Evolutionary conservation across 2,113 vertebrate genomes (phyloP).

Genomic region (Spheniscus mendiculus): DNA sequence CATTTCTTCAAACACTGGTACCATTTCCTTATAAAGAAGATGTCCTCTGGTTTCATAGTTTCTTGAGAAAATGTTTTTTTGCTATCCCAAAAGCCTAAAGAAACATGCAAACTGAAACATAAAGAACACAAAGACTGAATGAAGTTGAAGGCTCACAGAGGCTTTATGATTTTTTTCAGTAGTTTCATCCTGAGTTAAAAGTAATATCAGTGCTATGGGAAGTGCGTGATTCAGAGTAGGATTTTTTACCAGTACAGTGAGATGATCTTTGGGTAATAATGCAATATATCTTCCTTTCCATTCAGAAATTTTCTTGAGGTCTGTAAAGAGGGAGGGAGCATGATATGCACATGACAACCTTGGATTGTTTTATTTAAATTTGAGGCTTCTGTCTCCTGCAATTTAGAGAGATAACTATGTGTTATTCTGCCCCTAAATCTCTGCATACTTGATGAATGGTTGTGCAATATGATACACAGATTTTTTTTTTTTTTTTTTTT

Average conservation of each 20-base stretch:
- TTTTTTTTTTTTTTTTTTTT: background rate
- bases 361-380: background rate
- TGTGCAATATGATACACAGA: background rate
- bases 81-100: background rate
- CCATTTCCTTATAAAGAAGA: background rate
- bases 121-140: background rate
- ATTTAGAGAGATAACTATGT: background rate
- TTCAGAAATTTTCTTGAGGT: background rate
- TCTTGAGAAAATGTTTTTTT: background rate
- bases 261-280: background rate
- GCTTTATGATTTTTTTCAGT: background rate
- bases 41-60: background rate
- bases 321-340: background rate
- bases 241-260: background rate
- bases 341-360: accelerated
- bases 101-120: background rate
- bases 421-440: background rate
- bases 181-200: background rate
- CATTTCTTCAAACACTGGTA: background rate
- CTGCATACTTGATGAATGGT: background rate
- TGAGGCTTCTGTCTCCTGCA: background rate
- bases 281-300: background rate
- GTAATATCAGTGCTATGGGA: background rate
- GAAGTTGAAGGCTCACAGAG: background rate
- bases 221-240: background rate